Evolutionary conservation across 2,888 invertebrate genomes (phyloP).

Genomic region (Entomobrya proxima): DNA sequence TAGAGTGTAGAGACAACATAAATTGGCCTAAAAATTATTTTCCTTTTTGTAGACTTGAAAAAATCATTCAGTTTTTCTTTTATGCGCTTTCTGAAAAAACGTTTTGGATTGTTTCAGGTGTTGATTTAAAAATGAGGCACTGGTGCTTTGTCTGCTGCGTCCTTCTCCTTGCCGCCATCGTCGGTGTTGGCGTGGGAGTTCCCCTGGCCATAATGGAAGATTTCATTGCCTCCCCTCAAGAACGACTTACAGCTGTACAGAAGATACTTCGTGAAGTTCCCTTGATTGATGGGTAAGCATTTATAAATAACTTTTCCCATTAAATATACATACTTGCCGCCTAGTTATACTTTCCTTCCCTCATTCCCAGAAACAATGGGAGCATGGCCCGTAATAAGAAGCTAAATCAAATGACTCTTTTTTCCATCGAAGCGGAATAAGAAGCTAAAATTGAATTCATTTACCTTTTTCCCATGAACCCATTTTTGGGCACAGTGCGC

Average conservation of each 20-base stretch:
- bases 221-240: conserved; percentile 86
- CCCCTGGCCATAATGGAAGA: conserved; percentile 87
- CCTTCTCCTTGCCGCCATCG: conserved; percentile 86
- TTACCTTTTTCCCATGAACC: conserved; percentile 29
- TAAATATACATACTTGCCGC: background rate
- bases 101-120: conserved; percentile 66
- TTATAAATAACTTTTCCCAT: conserved; percentile 10
- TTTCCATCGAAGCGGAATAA: conserved; percentile 7
- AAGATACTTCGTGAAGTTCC: conserved; percentile 87
- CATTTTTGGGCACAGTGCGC: background rate
- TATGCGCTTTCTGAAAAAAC: background rate
- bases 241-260: conserved; percentile 81
- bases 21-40: no score
- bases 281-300: conserved; percentile 84
- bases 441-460: conserved; percentile 16
- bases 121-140: conserved; percentile 80
- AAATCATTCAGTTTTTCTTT: no score
- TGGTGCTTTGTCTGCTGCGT: conserved; percentile 88
- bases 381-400: conserved; percentile 7
- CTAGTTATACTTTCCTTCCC: background rate
- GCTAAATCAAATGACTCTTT: conserved; percentile 6
- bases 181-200: conserved; percentile 84
- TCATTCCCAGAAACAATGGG: background rate
- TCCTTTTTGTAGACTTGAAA: no score
- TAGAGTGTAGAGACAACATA: no score